Percentiles rank a stretch among this genome's conserved stretches.
Conservation (phyloP, 2,888 invertebrate genomes). For the Thyatira batis region DNA sequence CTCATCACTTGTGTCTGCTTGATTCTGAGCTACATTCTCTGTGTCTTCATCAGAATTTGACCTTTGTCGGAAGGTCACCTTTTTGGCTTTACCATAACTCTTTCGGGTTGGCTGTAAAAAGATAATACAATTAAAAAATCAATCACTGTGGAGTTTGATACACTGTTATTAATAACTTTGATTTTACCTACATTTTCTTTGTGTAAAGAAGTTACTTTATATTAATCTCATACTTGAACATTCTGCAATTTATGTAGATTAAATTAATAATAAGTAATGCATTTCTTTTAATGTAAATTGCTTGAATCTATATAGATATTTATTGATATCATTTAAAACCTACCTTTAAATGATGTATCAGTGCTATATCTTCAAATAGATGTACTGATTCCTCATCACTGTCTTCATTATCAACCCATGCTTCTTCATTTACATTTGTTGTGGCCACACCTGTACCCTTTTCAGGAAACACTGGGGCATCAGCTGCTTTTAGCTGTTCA, state of each 20-base stretch:
- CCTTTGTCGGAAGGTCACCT: constrained; percentile 56
- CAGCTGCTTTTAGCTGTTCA: constrained; percentile 56
- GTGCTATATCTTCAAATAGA: constrained; percentile 74
- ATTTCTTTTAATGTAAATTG: not conserved
- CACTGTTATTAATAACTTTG: no score
- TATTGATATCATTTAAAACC: constrained; percentile 3
- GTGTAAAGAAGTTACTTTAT: no score
- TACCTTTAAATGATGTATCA: constrained; percentile 72
- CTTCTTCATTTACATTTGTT: constrained; percentile 36
- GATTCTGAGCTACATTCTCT: constrained; percentile 17
- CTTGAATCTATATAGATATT: not conserved
- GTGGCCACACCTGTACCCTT: constrained; percentile 30
- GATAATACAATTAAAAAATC: no score
- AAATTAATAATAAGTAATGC: not conserved
- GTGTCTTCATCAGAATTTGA: constrained; percentile 47
- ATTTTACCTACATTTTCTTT: no score
- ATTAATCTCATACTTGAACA: no score
- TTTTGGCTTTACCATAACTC: constrained; percentile 71
- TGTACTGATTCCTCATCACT: constrained; percentile 66
- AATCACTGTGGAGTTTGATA: no score
- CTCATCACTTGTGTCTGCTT: constrained; percentile 47
- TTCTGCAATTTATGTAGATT: no score
- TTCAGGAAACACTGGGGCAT: constrained; percentile 53
- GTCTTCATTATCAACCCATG: constrained; percentile 22
- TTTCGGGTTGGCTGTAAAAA: constrained; percentile 64